These are phyloP conservation scores for Bembecia ichneumoniformis DNA, from an alignment of 2,888 invertebrate genomes.

Conservation along the genomic window DNA sequence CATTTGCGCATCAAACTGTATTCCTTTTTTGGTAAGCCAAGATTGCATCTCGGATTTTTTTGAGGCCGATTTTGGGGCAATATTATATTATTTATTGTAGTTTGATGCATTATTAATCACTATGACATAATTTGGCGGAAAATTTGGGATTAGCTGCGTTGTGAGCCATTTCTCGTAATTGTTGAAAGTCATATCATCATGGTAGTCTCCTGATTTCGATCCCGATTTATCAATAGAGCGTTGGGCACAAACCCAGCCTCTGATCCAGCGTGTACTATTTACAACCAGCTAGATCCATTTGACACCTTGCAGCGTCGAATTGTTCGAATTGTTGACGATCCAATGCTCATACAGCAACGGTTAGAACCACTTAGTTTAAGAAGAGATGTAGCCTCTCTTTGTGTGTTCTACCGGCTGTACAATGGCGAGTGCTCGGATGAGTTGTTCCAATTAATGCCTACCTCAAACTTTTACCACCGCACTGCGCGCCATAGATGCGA, in stretches of 20 bases:
- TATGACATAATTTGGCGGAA: slow-evolving; percentile 10
- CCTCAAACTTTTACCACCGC: too few relatives aligned
- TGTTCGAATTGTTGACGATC: too few relatives aligned
- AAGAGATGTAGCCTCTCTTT: too few relatives aligned
- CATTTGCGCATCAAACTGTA: not conserved
- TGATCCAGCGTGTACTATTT: slow-evolving; percentile 14
- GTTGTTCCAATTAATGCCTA: too few relatives aligned
- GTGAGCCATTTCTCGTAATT: slow-evolving; percentile 17
- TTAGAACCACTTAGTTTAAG: too few relatives aligned
- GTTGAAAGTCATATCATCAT: slow-evolving; percentile 15
- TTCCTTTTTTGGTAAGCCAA: slow-evolving; percentile 1
- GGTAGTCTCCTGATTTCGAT: slow-evolving; percentile 13
- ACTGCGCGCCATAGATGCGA: too few relatives aligned
- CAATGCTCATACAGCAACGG: too few relatives aligned
- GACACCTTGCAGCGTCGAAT: too few relatives aligned
- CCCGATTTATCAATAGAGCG: slow-evolving; percentile 8
- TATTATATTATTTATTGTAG: not conserved
- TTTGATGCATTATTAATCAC: not conserved
- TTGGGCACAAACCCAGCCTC: slow-evolving; percentile 13
- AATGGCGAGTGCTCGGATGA: too few relatives aligned
- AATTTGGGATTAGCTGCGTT: slow-evolving; percentile 16
- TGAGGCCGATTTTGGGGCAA: slow-evolving; percentile 1
- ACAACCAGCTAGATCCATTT: slow-evolving; percentile 5
- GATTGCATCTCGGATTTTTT: slow-evolving; percentile 2
- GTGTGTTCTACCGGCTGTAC: too few relatives aligned